A percentile compares a stretch with the other conserved stretches of the same genome.
phyloP scores from a whole-genome alignment of 2,797 vertebrate species.

The Thripadectes ignobilis region DNA sequence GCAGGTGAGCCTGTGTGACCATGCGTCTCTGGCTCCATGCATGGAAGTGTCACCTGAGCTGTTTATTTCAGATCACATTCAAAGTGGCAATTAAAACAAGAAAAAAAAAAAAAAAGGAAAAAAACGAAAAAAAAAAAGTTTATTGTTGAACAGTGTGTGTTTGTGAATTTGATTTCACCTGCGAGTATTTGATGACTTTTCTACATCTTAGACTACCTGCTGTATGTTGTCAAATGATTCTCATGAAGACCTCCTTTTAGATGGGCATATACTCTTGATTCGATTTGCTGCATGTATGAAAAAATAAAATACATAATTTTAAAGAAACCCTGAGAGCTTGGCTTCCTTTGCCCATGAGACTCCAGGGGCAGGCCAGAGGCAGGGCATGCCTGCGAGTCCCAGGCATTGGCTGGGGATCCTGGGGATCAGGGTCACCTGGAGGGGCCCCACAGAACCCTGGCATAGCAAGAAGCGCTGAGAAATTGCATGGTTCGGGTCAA shows the following conservation, averaged over 20 bases:
- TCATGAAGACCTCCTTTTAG: constrained; percentile 55
- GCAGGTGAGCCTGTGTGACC: constrained; percentile 70
- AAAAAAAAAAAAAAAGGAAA: too few relatives aligned
- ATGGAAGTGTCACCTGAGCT: constrained; percentile 75
- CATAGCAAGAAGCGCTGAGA: neutral
- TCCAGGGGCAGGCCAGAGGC: accelerated
- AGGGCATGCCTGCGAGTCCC: neutral
- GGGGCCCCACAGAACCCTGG: accelerated
- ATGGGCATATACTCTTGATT: constrained; percentile 49
- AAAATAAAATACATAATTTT: constrained; percentile 54
- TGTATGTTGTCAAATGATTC: constrained; percentile 64
- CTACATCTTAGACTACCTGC: constrained; percentile 73
- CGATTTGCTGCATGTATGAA: constrained; percentile 45
- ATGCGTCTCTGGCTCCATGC: constrained; percentile 30
- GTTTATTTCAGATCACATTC: constrained; percentile 41
- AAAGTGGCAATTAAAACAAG: constrained; percentile 31
- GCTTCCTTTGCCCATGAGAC: neutral
- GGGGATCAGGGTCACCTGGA: neutral
- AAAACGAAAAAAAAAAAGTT: constrained; percentile 1
- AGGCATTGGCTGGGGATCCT: neutral
- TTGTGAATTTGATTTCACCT: constrained; percentile 74
- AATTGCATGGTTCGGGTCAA: accelerated
- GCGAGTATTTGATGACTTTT: constrained; percentile 75
- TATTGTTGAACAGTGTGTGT: constrained; percentile 74
- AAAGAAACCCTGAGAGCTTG: constrained; percentile 33